Percentiles rank a stretch among this genome's conserved stretches.
phyloP scores from a whole-genome alignment of 1,140 invertebrate species.

The Calosoma granatense region DNA sequence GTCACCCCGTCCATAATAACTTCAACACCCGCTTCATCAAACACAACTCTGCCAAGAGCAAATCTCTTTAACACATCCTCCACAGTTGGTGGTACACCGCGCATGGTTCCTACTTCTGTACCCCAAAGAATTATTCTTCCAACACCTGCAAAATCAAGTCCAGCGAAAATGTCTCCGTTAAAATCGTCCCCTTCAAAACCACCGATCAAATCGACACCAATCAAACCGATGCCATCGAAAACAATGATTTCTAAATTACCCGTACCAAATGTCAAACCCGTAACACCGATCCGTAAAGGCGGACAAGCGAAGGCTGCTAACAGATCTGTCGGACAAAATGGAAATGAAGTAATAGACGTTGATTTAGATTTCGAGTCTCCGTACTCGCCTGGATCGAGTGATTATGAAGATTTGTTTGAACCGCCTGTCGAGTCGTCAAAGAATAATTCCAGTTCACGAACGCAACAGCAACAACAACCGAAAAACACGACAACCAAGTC shows the following conservation, averaged over 20 bases:
- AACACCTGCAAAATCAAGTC: constrained; percentile 29
- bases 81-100: constrained; percentile 25
- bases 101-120: constrained; percentile 25
- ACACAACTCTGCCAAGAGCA: constrained; percentile 29
- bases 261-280: constrained; percentile 25
- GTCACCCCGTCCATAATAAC: constrained; percentile 28
- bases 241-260: constrained; percentile 30
- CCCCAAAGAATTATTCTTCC: constrained; percentile 38
- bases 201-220: constrained; percentile 42
- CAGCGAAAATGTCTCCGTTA: constrained; percentile 34
- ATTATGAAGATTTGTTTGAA: constrained; percentile 78
- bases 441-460: constrained; percentile 14
- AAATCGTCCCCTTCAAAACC: constrained; percentile 33
- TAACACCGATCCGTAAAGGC: constrained; percentile 14
- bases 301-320: constrained; percentile 3
- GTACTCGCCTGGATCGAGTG: constrained; percentile 72
- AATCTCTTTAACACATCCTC: constrained; percentile 27
- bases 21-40: constrained; percentile 31
- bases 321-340: constrained; percentile 20
- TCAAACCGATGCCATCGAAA: constrained; percentile 40
- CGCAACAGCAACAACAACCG: no score
- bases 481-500: constrained; percentile 27
- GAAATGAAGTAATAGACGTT: constrained; percentile 35
- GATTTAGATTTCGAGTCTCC: constrained; percentile 72
- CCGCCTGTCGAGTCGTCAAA: constrained; percentile 49